A percentile compares a stretch with the other conserved stretches of the same genome.
These are phyloP conservation scores for Laticauda laticaudata DNA, from an alignment of 2,113 vertebrate genomes.

Conservation along the genomic window DNA sequence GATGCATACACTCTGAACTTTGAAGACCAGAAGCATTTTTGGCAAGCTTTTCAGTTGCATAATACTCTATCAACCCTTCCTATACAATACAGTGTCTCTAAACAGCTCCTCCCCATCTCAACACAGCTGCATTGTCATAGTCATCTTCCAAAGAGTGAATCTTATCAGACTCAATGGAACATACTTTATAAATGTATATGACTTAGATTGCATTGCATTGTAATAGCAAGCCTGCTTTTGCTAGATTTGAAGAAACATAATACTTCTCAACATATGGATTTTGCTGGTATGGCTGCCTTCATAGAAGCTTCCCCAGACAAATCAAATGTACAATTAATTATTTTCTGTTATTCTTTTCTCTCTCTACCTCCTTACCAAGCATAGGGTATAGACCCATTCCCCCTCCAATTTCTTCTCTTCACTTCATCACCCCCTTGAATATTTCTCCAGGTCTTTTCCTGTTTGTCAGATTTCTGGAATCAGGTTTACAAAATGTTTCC, in stretches of 20 bases:
- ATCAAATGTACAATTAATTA: constrained; percentile 49
- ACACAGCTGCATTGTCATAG: neutral
- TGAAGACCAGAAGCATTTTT: neutral
- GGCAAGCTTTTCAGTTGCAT: neutral
- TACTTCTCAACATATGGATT: neutral
- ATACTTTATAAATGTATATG: neutral
- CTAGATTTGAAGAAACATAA: neutral
- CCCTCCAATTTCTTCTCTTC: constrained; percentile 25
- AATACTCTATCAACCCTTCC: neutral
- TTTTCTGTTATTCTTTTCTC: constrained; percentile 36
- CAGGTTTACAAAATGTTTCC: constrained; percentile 44
- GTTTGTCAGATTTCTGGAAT: constrained; percentile 51
- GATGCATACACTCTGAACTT: neutral
- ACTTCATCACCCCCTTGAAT: constrained; percentile 33
- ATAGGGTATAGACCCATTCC: neutral
- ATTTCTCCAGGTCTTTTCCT: constrained; percentile 42
- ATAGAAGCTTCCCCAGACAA: constrained; percentile 10
- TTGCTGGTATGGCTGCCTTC: constrained; percentile 4
- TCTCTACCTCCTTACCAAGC: constrained; percentile 21
- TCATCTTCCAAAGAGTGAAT: neutral
- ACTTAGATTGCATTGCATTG: neutral
- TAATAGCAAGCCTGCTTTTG: neutral
- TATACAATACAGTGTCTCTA: neutral
- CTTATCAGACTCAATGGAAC: neutral
- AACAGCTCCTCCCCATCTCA: neutral